A percentile compares a stretch with the other conserved stretches of the same genome.
These are phyloP conservation scores for Pangasianodon gigas DNA, from an alignment of 2,113 vertebrate genomes.

Conservation along the genomic window DNA sequence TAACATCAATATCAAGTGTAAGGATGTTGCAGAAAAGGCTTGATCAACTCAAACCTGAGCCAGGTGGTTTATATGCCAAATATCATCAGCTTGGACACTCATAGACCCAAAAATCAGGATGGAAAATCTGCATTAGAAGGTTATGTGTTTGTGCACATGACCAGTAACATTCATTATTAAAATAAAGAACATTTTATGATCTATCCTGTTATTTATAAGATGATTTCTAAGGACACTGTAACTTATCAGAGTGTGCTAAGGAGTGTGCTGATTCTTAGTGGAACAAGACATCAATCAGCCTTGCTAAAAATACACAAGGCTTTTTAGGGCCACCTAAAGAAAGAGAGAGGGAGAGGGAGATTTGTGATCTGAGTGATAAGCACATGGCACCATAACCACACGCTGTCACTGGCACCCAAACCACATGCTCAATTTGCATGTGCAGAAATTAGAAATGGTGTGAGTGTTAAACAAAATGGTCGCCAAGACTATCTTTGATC, in stretches of 20 bases:
- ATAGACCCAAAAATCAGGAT: background rate
- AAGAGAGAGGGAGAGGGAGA: slow-evolving; percentile 5
- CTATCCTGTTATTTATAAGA: background rate
- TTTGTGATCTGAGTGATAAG: slow-evolving; percentile 1
- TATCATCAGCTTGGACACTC: background rate
- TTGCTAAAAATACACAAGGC: slow-evolving; percentile 44
- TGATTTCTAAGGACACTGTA: background rate
- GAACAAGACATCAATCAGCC: slow-evolving; percentile 30
- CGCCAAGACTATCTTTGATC: background rate
- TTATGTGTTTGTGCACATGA: background rate
- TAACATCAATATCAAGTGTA: background rate
- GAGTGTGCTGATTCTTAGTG: slow-evolving; percentile 7
- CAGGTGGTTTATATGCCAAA: background rate
- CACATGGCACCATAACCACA: background rate
- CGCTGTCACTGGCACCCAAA: background rate
- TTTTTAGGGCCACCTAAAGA: slow-evolving; percentile 28
- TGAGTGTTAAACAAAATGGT: background rate
- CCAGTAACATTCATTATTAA: background rate
- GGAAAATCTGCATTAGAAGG: background rate
- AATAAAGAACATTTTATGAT: background rate
- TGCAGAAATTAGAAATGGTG: background rate
- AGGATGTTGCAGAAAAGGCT: background rate
- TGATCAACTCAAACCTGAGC: background rate
- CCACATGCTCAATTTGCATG: background rate
- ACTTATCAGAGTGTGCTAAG: background rate